phyloP scores from a whole-genome alignment of 2,888 invertebrate genomes.

The Dyspetes luteomarginatus region DNA sequence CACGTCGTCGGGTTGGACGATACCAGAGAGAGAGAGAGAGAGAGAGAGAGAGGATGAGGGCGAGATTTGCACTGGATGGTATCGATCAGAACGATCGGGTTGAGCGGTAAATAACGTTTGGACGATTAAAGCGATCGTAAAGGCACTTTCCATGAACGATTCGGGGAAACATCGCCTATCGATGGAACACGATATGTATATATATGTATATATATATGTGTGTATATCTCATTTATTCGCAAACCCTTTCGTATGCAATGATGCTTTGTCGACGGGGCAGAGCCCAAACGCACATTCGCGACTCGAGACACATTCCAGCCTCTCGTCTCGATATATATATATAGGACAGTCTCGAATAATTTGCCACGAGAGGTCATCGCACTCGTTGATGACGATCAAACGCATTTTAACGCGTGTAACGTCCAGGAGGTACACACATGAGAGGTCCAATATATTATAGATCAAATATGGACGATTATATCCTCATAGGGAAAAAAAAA shows the following conservation, averaged over 20 bases:
- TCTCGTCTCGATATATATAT: background rate
- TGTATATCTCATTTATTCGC: constrained; percentile 7
- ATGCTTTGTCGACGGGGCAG: constrained; percentile 30
- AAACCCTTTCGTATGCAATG: background rate
- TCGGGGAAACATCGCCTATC: constrained; percentile 43
- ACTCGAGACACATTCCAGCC: background rate
- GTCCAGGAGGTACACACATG: too few relatives aligned
- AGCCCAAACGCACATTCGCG: constrained; percentile 1
- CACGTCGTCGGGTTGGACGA: constrained; percentile 18
- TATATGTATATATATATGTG: background rate
- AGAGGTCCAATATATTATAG: too few relatives aligned
- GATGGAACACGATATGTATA: background rate
- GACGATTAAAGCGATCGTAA: constrained; percentile 59
- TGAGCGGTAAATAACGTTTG: constrained; percentile 50
- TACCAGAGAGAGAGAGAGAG: background rate
- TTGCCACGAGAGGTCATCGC: background rate
- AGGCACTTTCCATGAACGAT: constrained; percentile 57
- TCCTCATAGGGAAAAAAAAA: too few relatives aligned
- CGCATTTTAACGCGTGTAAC: background rate
- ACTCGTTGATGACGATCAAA: background rate
- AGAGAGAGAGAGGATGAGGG: background rate
- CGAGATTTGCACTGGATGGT: background rate
- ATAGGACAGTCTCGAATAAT: background rate
- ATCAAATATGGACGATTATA: too few relatives aligned
- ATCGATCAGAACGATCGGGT: constrained; percentile 15